A percentile compares a stretch with the other conserved stretches of the same genome.
Conservation (phyloP, 1,140 invertebrate genomes). For the Palaemon carinicauda region DNA sequence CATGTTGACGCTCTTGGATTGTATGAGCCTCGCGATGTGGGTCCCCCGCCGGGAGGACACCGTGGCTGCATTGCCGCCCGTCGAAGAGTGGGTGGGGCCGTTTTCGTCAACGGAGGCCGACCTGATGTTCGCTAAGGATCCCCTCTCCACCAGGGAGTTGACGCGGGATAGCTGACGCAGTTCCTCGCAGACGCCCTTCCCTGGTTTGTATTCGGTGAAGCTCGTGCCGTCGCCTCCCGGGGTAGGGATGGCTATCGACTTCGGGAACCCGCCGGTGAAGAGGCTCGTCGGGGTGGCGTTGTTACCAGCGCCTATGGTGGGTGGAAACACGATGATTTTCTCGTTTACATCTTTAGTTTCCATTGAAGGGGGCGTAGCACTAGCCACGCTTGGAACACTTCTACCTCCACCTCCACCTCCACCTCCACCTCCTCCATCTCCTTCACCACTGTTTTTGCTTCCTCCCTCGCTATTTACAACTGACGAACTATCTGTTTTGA, state of each 20-base stretch:
- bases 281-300: too few relatives aligned
- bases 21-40: constrained; percentile 58
- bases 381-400: background rate
- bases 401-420: background rate
- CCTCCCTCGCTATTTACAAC: background rate
- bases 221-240: background rate
- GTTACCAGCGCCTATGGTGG: too few relatives aligned
- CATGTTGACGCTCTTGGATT: constrained; percentile 56
- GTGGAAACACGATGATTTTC: too few relatives aligned
- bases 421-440: background rate
- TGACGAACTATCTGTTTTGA: background rate
- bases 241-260: constrained; percentile 17
- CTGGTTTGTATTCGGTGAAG: constrained; percentile 34
- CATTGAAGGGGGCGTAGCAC: background rate
- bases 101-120: constrained; percentile 32
- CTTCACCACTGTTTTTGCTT: too few relatives aligned
- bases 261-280: background rate
- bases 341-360: too few relatives aligned
- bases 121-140: constrained; percentile 47
- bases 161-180: constrained; percentile 44
- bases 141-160: constrained; percentile 57
- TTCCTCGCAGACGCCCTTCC: constrained; percentile 50
- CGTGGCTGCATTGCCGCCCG: background rate
- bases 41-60: constrained; percentile 31
- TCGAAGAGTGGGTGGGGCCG: background rate